Evolutionary conservation across 2,113 vertebrate species (phyloP), one percentile per base, ranked within the genome.

Genomic region (Pithys albifrons): DNA sequence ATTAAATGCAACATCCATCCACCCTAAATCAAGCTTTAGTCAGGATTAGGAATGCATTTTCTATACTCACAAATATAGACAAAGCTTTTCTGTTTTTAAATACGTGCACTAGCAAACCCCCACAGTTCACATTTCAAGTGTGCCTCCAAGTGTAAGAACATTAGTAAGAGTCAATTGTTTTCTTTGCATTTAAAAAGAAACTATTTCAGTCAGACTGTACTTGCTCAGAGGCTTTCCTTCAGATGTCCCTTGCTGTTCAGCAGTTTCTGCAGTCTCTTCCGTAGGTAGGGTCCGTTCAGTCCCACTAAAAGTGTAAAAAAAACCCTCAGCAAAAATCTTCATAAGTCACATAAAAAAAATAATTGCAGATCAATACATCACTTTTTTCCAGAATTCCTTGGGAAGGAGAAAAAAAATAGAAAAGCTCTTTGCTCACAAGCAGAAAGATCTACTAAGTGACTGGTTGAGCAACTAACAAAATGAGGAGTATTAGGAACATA

Each of bases 201-300:
- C 49, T 91, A 89, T 61, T 91, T 82, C 35, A 85, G 80, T 29
- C n/a, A 74, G 46, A 80, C 82, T 64, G 96, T 97, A 99, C 99
- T 90, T 98, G 93, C 96, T 98, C 46, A 98, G 97, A 76, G 95
- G 87, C 6, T 98, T 96, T 65, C 93, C 96, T 65, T 98, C 98
- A 24, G 67, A 89, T 28, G 74, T 9, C 7, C 88, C 96, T 55
- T 90, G 95, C 46, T 96, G 70, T 58, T 98, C 98, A 35, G 97
- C 97, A 62, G 51, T 84, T 82, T 92, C 95, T 14, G 77, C 7
- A 4, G 59, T 66, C 35, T 98, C 98, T 66, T 99, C 98, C 75
- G 88, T 14, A 6, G 97, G 52, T 11, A 88, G 78, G 55, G 91
- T 70, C 19, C 96, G 97, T 90, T 98, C 98, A 33, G 76, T 52